Base-by-base conservation (phyloP, 1,140 invertebrate species). In the Zaprionus kolodkinae region DNA sequence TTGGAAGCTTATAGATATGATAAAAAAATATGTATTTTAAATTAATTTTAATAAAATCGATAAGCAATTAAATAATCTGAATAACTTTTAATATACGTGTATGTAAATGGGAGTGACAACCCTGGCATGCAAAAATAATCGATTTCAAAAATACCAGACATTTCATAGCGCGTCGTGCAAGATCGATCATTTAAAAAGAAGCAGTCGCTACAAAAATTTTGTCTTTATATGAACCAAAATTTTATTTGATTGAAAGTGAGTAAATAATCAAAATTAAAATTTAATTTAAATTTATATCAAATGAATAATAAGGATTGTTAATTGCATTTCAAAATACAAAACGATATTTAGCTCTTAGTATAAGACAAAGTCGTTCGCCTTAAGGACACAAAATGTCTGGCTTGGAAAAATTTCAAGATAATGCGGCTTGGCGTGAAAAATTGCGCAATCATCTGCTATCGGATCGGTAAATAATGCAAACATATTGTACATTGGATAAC, bases 321-420 rank as follows among this genome's bases (percentile, higher is more conserved):
- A 45, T n/a, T 45, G n/a, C 15, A 13, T 35, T 15, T 38, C 33
- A 35, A 35, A 35, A 35, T 35, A 12, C 27, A n/a, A 5, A 54
- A 38, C 36, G 40, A 27, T 38, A 55, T 15, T 15, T 38, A 15
- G 38, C 12, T 56, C 9, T 38, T 45, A 36, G 15, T 73, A 54
- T 38, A 66, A 66, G 15, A 40, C 40, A 56, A 45, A 45, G 40
- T 38, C 50, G 11, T 2, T 12, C 61, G 52, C 15, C 52, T 27
- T 64, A n/a, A 71, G 17, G 61, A 67, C 43, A 11, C 21, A 57
- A 45, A 59, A 91, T 92, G 91, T 87, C 80, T 64, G 91, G 73
- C 27, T 62, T 90, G 50, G 81, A 78, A 65, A 91, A 91, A 80
- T 91, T 91, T 77, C 79, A 92, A 84, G 77, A 82, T 72, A 81